A percentile compares a stretch with the other conserved stretches of the same genome.
These are phyloP conservation scores for Drosophila baimaii DNA, from an alignment of 1,140 invertebrate genomes.

Conservation along the genomic window DNA sequence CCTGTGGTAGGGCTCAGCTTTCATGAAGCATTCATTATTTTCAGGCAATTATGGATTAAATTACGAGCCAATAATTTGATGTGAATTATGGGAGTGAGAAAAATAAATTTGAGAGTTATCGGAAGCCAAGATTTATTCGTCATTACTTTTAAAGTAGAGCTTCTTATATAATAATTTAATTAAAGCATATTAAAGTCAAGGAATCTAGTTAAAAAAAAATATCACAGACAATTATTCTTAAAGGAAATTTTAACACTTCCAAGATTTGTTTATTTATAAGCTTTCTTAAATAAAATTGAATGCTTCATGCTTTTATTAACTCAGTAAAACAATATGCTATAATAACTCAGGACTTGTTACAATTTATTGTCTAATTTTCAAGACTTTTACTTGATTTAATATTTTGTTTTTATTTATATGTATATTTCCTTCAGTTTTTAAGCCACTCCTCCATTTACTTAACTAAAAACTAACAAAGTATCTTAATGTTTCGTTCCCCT, in stretches of 20 bases:
- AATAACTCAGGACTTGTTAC: too few relatives aligned
- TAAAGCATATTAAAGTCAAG: too few relatives aligned
- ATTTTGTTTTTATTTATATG: background rate
- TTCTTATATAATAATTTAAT: background rate
- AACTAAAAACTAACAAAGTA: background rate
- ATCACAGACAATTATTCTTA: background rate
- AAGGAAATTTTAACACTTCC: too few relatives aligned
- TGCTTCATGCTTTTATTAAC: too few relatives aligned
- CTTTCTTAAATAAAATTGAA: too few relatives aligned
- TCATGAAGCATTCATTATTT: conserved; percentile 31
- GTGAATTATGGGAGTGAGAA: background rate
- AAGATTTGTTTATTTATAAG: background rate
- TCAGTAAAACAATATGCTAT: background rate
- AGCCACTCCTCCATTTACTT: background rate
- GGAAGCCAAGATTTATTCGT: background rate
- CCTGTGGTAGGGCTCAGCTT: conserved; percentile 38
- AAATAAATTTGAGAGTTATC: background rate
- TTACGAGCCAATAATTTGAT: conserved; percentile 3
- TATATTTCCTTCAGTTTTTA: too few relatives aligned
- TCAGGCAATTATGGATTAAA: conserved; percentile 9
- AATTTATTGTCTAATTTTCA: background rate
- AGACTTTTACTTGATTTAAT: too few relatives aligned
- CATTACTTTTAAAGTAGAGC: background rate
- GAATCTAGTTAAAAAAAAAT: too few relatives aligned
- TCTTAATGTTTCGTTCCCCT: background rate